Evolutionary conservation across 2,113 vertebrate species (phyloP), one percentile per base, ranked within the genome.

Genomic region (Sylvicapra grimmia): DNA sequence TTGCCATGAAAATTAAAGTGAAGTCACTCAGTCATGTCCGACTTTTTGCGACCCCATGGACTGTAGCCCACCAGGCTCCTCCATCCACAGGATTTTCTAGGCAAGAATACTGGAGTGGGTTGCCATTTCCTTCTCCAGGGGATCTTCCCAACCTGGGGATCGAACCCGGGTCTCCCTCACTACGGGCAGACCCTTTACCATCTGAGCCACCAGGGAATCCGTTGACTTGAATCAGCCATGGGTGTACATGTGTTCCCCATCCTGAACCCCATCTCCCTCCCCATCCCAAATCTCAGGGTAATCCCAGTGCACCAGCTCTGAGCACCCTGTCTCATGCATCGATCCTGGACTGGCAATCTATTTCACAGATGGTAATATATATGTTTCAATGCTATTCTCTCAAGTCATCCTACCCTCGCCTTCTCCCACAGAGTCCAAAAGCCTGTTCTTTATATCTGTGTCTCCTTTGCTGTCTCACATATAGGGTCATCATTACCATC

Each of bases 321-420:
- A 68, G 33, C 4, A 0, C 33, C 33, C 31, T 65, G 33, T 65
- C 63, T 68, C 63, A 68, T 68, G 63, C 16, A n/a, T 68, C 1
- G 0, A 68, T 10, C 63, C 16, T 68, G 16, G 63, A n/a, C 63
- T 68, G 33, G 16, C 0, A 8, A n/a, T n/a, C 33, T n/a, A 0
- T 68, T 68, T 68, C 63, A n/a, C 33, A 68, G 2, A n/a, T 19
- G 8, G 1, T 68, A 68, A n/a, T 10, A 19, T 68, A 68, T 33
- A 68, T n/a, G 63, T 68, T 68, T 68, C 63, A 68, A 9, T 19
- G 63, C 33, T 68, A 19, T 19, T 68, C 63, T n/a, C 31, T 65
- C 31, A 65, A 65, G 31, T 65, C 61, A 65, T 65, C 61, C 61
- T 31, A 65, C 61, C 1, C 31, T 65, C 3, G 3, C 31, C 61